phyloP scores from a whole-genome alignment of 2,113 vertebrate genomes.

The Terrapene triunguis region DNA sequence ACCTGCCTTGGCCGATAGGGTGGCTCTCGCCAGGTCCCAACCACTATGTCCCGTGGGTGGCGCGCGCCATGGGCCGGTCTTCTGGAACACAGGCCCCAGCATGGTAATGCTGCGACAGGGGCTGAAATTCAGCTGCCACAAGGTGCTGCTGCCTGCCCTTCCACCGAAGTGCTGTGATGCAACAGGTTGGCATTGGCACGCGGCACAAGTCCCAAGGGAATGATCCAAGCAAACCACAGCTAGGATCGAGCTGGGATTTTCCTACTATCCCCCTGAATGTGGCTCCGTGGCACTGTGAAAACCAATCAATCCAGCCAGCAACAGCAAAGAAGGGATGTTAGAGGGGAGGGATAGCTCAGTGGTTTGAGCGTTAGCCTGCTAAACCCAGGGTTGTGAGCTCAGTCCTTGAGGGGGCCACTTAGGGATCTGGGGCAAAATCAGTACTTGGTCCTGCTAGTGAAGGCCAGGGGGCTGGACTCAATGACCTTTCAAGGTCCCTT shows the following conservation, averaged over 20 bases:
- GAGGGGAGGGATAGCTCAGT: too few relatives aligned
- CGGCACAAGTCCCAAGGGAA: constrained; percentile 48
- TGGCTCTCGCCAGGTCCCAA: too few relatives aligned
- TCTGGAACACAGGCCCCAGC: neutral
- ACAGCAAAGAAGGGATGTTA: neutral
- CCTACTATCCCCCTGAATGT: neutral
- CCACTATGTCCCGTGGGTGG: neutral
- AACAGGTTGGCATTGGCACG: constrained; percentile 58
- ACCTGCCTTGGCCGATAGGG: too few relatives aligned
- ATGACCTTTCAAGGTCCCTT: too few relatives aligned
- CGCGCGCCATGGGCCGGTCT: neutral
- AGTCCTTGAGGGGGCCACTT: too few relatives aligned
- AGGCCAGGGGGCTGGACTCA: too few relatives aligned
- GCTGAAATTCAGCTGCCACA: fast-evolving
- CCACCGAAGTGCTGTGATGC: constrained; percentile 62
- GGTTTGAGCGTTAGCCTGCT: too few relatives aligned
- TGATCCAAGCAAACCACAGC: constrained; percentile 76
- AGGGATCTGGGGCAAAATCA: too few relatives aligned
- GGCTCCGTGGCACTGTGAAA: constrained; percentile 75
- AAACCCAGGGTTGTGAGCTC: too few relatives aligned
- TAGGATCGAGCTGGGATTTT: constrained; percentile 72
- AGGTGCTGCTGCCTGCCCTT: fast-evolving
- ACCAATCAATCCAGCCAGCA: constrained; percentile 77
- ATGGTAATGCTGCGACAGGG: neutral
- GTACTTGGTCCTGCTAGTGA: too few relatives aligned